Percentiles rank a stretch among this genome's conserved stretches.
Conservation (phyloP, 2,888 invertebrate genomes). For the Empis stercorea region DNA sequence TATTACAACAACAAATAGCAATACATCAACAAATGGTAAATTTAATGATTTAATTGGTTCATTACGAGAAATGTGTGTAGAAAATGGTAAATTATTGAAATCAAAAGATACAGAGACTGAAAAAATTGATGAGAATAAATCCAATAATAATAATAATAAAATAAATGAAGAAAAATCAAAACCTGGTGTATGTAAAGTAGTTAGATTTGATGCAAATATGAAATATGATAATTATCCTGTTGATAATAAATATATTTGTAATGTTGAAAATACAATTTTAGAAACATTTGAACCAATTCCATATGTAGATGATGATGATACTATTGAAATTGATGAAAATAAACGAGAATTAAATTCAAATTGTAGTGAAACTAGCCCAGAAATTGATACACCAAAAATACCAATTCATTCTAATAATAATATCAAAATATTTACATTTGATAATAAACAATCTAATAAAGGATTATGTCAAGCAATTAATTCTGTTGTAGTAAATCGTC, state of each 20-base stretch:
- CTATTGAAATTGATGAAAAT: neutral
- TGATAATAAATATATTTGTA: conserved; percentile 33
- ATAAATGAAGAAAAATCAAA: conserved; percentile 24
- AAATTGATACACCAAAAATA: neutral
- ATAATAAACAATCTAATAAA: neutral
- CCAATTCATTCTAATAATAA: neutral
- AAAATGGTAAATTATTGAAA: conserved; percentile 8
- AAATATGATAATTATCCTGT: conserved; percentile 30
- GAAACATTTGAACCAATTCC: conserved; percentile 36
- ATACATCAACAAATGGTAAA: conserved; percentile 11
- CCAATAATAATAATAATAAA: conserved; percentile 13
- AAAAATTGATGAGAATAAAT: conserved; percentile 14
- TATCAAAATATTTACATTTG: neutral
- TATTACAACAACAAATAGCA: conserved; percentile 27
- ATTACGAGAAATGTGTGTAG: conserved; percentile 10
- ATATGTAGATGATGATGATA: conserved; percentile 17
- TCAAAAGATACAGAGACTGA: conserved; percentile 17
- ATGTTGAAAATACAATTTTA: conserved; percentile 35
- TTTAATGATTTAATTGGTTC: conserved; percentile 12
- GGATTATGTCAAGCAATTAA: conserved; percentile 24
- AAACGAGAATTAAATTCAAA: neutral
- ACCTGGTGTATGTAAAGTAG: conserved; percentile 35
- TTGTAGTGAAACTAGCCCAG: neutral
- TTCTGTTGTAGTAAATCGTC: conserved; percentile 21
- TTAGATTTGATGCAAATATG: conserved; percentile 34